phyloP scores from a whole-genome alignment of 2,797 vertebrate genomes.

The Potorous gilbertii region DNA sequence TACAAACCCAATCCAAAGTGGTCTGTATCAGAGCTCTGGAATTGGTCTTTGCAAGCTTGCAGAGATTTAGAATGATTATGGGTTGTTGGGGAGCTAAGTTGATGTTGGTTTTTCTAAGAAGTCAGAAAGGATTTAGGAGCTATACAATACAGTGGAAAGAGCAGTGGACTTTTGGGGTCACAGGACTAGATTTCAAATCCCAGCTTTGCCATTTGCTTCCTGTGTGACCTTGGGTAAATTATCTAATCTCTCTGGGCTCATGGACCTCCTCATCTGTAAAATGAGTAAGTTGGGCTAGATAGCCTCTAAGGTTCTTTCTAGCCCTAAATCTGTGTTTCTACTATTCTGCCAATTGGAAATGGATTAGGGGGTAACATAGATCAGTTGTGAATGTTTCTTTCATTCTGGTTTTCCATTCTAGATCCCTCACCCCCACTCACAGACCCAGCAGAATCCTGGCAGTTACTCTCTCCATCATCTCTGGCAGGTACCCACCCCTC shows the following conservation, averaged over 20 bases:
- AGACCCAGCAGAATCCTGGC: accelerated
- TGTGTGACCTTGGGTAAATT: background rate
- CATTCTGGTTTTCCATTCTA: background rate
- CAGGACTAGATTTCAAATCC: background rate
- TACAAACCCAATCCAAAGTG: background rate
- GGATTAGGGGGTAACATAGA: background rate
- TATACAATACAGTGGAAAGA: background rate
- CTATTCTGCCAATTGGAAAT: background rate
- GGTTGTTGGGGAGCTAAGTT: background rate
- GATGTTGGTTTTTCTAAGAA: background rate
- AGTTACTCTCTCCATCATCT: too few relatives aligned
- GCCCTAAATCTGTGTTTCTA: background rate
- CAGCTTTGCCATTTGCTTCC: background rate
- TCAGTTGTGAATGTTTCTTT: background rate
- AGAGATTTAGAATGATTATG: background rate
- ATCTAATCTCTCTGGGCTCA: background rate
- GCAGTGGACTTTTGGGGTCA: background rate
- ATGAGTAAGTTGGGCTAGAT: background rate
- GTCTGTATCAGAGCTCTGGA: background rate
- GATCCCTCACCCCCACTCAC: too few relatives aligned
- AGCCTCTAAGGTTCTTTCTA: background rate
- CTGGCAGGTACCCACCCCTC: accelerated
- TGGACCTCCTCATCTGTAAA: background rate
- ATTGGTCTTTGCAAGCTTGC: background rate
- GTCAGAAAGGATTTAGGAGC: background rate